Evolutionary conservation across 2,888 invertebrate species (phyloP).

Genomic region (Saturnia pavonia): DNA sequence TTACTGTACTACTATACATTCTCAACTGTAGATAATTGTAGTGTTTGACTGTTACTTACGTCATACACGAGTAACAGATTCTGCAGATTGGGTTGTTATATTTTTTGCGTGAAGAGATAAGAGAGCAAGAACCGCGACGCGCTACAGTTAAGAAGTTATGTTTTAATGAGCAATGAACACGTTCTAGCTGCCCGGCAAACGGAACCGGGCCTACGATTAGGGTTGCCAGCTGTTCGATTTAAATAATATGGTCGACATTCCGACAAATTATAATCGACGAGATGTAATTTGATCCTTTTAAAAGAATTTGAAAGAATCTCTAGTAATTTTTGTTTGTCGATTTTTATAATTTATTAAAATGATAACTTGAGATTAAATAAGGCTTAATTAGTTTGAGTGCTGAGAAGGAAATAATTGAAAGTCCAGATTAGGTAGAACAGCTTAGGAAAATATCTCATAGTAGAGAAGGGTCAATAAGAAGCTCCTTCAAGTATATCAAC

Average conservation of each 20-base stretch:
- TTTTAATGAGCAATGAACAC: conserved; percentile 47
- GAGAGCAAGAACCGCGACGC: conserved; percentile 55
- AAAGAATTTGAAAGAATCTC: too few species aligned
- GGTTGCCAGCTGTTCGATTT: neutral
- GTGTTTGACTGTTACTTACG: conserved; percentile 10
- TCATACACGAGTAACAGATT: conserved; percentile 1
- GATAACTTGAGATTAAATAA: neutral
- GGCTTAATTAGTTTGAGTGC: neutral
- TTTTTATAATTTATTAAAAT: too few species aligned
- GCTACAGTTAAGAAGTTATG: conserved; percentile 61
- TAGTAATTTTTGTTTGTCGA: neutral
- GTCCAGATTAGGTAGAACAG: too few species aligned
- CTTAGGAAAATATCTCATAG: too few species aligned
- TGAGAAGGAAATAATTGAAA: neutral
- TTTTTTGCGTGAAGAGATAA: conserved; percentile 25
- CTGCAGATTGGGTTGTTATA: conserved; percentile 11
- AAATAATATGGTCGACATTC: neutral
- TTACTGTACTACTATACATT: neutral
- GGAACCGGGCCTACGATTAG: conserved; percentile 37
- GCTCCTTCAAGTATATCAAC: too few species aligned
- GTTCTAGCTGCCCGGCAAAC: conserved; percentile 47
- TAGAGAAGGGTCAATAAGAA: too few species aligned
- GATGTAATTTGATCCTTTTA: neutral
- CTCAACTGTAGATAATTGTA: conserved; percentile 14
- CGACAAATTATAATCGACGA: neutral